Evolutionary conservation across 2,797 vertebrate genomes (phyloP).

Genomic region (Acomys russatus): DNA sequence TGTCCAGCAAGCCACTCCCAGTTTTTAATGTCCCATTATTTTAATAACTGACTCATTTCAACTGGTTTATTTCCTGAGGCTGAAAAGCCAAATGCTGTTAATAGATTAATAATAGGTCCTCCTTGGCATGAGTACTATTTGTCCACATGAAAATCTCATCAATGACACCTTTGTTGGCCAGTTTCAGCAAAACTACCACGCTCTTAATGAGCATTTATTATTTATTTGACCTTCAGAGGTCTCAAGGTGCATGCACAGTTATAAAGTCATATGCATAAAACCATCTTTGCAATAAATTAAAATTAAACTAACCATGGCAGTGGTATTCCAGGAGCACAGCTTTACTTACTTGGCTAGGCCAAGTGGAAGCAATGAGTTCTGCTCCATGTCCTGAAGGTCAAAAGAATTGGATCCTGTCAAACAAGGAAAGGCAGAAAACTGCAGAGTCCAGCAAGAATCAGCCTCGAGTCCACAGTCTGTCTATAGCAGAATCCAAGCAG

Average conservation of each 20-base stretch:
- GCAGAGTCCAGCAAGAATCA: conserved; percentile 79
- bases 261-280: conserved; percentile 87
- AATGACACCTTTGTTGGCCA: conserved; percentile 82
- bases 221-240: conserved; percentile 86
- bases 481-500: conserved; percentile 68
- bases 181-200: conserved; percentile 82
- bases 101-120: conserved; percentile 71
- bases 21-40: conserved; percentile 57
- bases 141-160: conserved; percentile 77
- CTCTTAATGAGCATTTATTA: conserved; percentile 86
- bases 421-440: conserved; percentile 77
- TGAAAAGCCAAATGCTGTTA: conserved; percentile 62
- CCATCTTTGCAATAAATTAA: conserved; percentile 86
- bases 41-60: conserved; percentile 50
- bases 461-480: conserved; percentile 27
- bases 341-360: conserved; percentile 81
- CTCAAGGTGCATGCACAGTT: conserved; percentile 80
- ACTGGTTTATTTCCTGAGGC: conserved; percentile 42
- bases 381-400: conserved; percentile 84
- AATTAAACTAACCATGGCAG: conserved; percentile 86
- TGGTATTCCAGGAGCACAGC: conserved; percentile 79
- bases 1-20: conserved; percentile 8
- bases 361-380: conserved; percentile 82
- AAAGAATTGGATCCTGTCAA: conserved; percentile 79
- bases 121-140: conserved; percentile 77